phyloP scores from a whole-genome alignment of 2,113 vertebrate species.

The Dolichallabes microphthalmus region DNA sequence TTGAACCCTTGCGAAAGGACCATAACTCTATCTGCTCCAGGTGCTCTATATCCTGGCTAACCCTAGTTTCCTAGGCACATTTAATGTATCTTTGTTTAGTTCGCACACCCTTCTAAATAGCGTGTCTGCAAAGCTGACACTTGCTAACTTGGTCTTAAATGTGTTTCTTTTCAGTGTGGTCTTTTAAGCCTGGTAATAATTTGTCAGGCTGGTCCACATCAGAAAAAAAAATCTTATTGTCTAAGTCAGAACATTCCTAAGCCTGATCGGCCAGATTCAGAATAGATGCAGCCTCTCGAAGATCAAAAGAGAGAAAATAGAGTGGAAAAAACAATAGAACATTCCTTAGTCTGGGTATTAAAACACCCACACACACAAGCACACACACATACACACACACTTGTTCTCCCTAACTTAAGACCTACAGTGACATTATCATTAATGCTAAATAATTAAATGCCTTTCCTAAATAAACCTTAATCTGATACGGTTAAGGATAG shows the following conservation, averaged over 20 bases:
- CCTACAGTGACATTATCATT: too few relatives aligned
- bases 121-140: background rate
- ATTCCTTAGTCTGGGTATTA: slow-evolving; percentile 11
- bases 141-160: background rate
- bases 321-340: background rate
- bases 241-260: background rate
- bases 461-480: too few relatives aligned
- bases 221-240: background rate
- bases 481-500: too few relatives aligned
- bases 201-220: background rate
- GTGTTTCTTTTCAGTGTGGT: background rate
- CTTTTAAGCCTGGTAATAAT: background rate
- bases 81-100: background rate
- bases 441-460: too few relatives aligned
- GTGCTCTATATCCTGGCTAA: too few relatives aligned
- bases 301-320: slow-evolving; percentile 15
- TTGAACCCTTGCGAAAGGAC: too few relatives aligned
- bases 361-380: background rate
- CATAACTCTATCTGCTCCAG: too few relatives aligned
- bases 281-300: background rate
- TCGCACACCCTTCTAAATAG: background rate
- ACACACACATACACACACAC: background rate
- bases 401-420: too few relatives aligned
- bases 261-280: background rate
- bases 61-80: background rate